A percentile compares a stretch with the other conserved stretches of the same genome.
phyloP scores from a whole-genome alignment of 2,113 vertebrate species.

The Collichthys lucidus region DNA sequence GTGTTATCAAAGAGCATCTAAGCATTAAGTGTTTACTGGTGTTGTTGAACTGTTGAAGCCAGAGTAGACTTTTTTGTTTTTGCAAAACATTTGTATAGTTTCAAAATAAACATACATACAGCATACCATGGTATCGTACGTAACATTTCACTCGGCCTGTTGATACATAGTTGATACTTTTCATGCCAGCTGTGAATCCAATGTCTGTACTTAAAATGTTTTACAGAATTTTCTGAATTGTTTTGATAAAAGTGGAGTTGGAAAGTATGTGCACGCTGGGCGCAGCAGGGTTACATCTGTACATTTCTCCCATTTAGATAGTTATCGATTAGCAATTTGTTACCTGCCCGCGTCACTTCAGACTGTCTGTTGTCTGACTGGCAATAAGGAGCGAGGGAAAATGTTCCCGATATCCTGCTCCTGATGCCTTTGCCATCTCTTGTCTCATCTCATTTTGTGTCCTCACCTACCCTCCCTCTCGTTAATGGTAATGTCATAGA shows the following conservation, averaged over 20 bases:
- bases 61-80: not conserved
- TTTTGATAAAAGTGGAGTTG: not conserved
- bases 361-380: slow-evolving; percentile 33
- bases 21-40: not conserved
- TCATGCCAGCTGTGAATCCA: not conserved
- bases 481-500: not conserved
- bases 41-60: no score
- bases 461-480: not conserved
- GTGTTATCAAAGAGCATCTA: not conserved
- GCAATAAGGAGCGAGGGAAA: slow-evolving; percentile 31
- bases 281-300: slow-evolving; percentile 26
- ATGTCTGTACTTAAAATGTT: not conserved
- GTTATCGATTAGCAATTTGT: slow-evolving; percentile 69
- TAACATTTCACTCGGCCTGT: not conserved
- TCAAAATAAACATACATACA: not conserved
- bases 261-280: slow-evolving; percentile 1
- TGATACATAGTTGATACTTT: not conserved
- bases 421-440: not conserved
- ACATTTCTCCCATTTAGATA: slow-evolving; percentile 46
- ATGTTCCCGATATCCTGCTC: slow-evolving; percentile 9
- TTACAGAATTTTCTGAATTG: not conserved
- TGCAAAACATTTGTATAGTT: not conserved
- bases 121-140: not conserved
- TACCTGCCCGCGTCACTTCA: slow-evolving; percentile 40
- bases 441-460: not conserved